Conservation (phyloP, 2,888 invertebrate species). For the Synanthedon myopaeformis region DNA sequence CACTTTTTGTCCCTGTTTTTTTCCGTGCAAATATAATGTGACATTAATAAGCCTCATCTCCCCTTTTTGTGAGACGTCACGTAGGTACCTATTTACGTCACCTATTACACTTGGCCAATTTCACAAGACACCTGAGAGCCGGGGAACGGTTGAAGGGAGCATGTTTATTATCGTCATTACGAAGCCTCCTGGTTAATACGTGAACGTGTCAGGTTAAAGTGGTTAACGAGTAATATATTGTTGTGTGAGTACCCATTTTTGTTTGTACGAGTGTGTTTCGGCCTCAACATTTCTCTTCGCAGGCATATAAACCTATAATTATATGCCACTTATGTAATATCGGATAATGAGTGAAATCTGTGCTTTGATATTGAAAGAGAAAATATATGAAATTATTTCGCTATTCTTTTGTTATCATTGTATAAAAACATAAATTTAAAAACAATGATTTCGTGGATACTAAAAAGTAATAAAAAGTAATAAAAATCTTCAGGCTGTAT, state of each 20-base stretch:
- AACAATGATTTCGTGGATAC: too few relatives aligned
- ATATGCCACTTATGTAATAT: too few relatives aligned
- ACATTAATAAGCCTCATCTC: constrained; percentile 51
- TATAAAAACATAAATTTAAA: too few relatives aligned
- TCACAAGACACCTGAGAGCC: neutral
- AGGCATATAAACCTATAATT: too few relatives aligned
- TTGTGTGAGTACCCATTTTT: neutral
- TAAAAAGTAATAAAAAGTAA: too few relatives aligned
- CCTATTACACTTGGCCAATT: neutral
- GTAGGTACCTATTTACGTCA: constrained; percentile 22
- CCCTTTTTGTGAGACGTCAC: constrained; percentile 35
- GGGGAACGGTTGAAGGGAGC: neutral
- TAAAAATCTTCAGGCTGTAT: too few relatives aligned
- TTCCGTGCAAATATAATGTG: constrained; percentile 40
- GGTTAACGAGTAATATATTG: neutral
- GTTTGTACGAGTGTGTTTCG: neutral
- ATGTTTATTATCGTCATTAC: neutral
- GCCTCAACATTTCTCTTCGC: neutral
- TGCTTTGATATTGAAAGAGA: too few relatives aligned
- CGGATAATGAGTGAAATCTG: too few relatives aligned
- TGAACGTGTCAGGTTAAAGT: neutral
- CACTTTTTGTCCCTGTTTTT: constrained; percentile 42
- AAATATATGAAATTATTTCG: too few relatives aligned
- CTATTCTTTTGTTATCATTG: too few relatives aligned
- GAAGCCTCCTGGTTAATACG: neutral